A percentile compares a stretch with the other conserved stretches of the same genome.
These are phyloP conservation scores for Euproctis similis DNA, from an alignment of 2,888 invertebrate genomes.

Conservation along the genomic window DNA sequence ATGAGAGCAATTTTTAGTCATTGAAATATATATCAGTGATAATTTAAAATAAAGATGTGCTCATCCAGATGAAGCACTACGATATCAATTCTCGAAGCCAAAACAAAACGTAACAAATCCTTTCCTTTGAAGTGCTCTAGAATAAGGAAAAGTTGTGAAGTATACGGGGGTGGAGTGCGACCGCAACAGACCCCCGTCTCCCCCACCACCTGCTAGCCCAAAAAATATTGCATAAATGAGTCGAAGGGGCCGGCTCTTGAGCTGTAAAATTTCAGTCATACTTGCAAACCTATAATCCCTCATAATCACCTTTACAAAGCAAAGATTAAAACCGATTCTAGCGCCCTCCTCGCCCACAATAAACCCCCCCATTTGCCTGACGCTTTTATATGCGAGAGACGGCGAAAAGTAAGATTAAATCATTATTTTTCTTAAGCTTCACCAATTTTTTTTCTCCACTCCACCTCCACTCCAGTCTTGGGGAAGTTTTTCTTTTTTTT, in stretches of 20 bases:
- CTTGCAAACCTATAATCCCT: conserved; percentile 77
- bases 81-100: conserved; percentile 39
- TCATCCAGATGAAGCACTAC: conserved; percentile 41
- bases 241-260: conserved; percentile 53
- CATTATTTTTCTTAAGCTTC: conserved; percentile 77
- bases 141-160: conserved; percentile 69
- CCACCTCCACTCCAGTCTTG: too few relatives aligned
- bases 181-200: too few relatives aligned
- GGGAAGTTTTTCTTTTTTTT: conserved; percentile 70
- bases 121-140: conserved; percentile 64
- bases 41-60: conserved; percentile 40
- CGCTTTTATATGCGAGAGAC: conserved; percentile 75
- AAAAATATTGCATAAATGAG: conserved; percentile 70
- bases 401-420: conserved; percentile 75
- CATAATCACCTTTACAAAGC: conserved; percentile 78
- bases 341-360: conserved; percentile 46
- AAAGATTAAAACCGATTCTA: conserved; percentile 77
- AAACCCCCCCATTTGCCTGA: conserved; percentile 35
- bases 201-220: conserved; percentile 56
- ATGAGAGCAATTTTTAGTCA: too few relatives aligned
- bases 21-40: too few relatives aligned
- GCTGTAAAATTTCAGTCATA: conserved; percentile 73
- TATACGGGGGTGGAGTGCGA: conserved; percentile 46
- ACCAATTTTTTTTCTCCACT: conserved; percentile 67
- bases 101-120: conserved; percentile 60